Evolutionary conservation across 2,888 invertebrate species (phyloP).

Genomic region (Drosophila eohydei): DNA sequence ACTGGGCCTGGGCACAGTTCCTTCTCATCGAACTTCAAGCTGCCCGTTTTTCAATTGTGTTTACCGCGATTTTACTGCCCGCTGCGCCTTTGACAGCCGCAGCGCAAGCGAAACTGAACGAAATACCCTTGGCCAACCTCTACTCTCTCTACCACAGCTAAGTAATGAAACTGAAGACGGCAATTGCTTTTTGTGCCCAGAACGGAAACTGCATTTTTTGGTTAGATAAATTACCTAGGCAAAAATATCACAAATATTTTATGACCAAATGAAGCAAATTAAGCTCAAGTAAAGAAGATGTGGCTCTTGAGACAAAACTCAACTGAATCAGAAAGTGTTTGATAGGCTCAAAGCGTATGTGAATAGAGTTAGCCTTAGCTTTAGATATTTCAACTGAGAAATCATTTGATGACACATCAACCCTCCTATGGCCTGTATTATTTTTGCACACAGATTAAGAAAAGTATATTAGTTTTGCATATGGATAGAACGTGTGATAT

Average conservation of each 20-base stretch:
- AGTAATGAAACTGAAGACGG: constrained; percentile 7
- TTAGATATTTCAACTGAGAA: too few species aligned
- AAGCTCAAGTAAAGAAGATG: background rate
- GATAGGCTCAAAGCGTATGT: too few species aligned
- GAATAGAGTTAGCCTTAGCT: too few species aligned
- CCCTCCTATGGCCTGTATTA: too few species aligned
- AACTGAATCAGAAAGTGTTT: background rate
- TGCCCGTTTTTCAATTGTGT: constrained; percentile 71
- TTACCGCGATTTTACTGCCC: constrained; percentile 71
- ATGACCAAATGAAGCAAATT: background rate
- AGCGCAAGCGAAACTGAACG: constrained; percentile 33
- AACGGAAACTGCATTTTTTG: constrained; percentile 8
- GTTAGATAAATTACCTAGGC: constrained; percentile 16
- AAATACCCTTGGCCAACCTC: constrained; percentile 3
- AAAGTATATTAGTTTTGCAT: too few species aligned
- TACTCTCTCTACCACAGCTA: background rate
- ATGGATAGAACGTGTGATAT: too few species aligned
- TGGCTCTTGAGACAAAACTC: too few species aligned
- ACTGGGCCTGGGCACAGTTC: constrained; percentile 26
- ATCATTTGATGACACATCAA: too few species aligned
- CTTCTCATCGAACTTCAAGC: constrained; percentile 2
- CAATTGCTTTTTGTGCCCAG: constrained; percentile 21
- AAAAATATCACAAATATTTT: background rate
- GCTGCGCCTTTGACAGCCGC: constrained; percentile 75
- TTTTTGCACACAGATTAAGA: too few species aligned